phyloP scores from a whole-genome alignment of 2,888 invertebrate species.

The Clusia tigrina region DNA sequence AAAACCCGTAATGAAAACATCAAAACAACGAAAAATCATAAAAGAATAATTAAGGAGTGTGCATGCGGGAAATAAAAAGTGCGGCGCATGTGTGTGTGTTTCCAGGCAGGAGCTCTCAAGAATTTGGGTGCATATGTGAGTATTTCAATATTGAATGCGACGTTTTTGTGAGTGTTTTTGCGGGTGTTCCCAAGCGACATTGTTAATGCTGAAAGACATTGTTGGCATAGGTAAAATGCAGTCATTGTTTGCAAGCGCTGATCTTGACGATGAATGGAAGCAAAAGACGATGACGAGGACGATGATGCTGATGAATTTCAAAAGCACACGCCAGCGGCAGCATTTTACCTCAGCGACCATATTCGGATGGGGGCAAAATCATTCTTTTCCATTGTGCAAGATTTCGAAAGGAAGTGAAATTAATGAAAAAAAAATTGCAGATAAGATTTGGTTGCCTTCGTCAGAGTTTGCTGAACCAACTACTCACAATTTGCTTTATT shows the following conservation, averaged over 20 bases:
- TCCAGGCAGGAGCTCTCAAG: too few species aligned
- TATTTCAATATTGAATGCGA: not conserved
- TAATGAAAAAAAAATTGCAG: too few species aligned
- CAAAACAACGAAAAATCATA: not conserved
- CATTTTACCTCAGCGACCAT: not conserved
- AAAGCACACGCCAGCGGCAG: not conserved
- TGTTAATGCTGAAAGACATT: not conserved
- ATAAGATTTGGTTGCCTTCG: too few species aligned
- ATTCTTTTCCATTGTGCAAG: too few species aligned
- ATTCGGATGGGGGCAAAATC: too few species aligned
- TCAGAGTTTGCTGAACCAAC: too few species aligned
- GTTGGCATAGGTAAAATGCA: not conserved
- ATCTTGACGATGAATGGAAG: not conserved
- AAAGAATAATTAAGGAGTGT: constrained; percentile 2
- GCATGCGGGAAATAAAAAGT: not conserved
- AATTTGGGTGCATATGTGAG: not conserved
- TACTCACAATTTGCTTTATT: too few species aligned
- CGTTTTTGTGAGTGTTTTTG: not conserved
- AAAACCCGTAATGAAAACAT: too few species aligned
- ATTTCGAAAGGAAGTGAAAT: too few species aligned
- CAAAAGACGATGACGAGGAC: not conserved
- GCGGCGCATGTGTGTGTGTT: not conserved
- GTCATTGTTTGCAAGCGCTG: not conserved
- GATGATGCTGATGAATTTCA: not conserved
- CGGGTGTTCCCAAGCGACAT: not conserved